Evolutionary conservation across 92 coral and sea anemone species (phyloP).

Genomic region (Umimayanthus kanabou): DNA sequence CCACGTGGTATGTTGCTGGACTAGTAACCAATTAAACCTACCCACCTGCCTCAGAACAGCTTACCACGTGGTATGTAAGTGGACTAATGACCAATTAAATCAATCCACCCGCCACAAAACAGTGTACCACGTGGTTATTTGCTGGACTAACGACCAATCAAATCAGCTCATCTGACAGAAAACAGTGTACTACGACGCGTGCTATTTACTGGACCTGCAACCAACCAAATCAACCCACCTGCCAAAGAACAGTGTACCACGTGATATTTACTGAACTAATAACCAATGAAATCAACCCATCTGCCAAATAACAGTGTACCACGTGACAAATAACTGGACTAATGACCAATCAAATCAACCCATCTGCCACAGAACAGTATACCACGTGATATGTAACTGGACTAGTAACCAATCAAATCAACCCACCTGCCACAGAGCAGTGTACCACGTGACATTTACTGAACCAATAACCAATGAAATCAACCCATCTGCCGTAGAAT

Average conservation of each 20-base stretch:
- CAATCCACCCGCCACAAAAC: conserved; percentile 88
- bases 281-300: conserved; percentile 34
- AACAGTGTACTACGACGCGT: conserved; percentile 90
- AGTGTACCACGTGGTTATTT: conserved; percentile 70
- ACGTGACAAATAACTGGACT: neutral
- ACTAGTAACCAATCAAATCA: neutral
- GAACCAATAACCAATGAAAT: neutral
- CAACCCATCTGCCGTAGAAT: conserved; percentile 76
- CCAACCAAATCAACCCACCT: too few relatives aligned
- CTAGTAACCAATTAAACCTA: neutral
- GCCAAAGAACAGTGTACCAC: too few relatives aligned
- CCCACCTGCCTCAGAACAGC: conserved; percentile 87
- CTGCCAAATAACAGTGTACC: conserved; percentile 76
- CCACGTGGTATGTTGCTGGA: too few relatives aligned
- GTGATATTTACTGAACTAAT: neutral
- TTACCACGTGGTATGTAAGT: neutral
- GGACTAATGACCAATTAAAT: neutral
- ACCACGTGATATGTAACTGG: conserved; percentile 62
- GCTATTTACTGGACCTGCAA: neutral
- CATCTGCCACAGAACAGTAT: conserved; percentile 94
- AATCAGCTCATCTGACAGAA: conserved; percentile 65
- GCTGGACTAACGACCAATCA: neutral
- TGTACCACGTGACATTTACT: conserved; percentile 69
- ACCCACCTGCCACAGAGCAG: conserved; percentile 83
- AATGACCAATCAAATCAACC: neutral